Conservation (phyloP, 2,113 vertebrate species). For the Grammomys dolichurus region DNA sequence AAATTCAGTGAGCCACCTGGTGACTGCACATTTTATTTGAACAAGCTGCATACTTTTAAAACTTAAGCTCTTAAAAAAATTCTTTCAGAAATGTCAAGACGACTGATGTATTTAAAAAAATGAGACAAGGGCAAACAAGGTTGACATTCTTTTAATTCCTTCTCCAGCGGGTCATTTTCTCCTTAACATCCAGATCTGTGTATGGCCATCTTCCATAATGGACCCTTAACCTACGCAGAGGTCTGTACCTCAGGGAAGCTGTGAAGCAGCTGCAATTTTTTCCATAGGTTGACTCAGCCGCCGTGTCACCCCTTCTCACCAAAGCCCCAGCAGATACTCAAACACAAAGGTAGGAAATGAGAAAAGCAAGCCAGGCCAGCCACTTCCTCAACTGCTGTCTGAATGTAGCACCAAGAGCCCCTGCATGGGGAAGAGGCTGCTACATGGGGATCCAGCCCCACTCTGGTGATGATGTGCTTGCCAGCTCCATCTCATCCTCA, state of each 20-base stretch:
- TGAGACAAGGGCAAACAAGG: slow-evolving; percentile 83
- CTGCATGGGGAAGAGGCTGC: neutral
- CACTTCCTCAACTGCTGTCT: neutral
- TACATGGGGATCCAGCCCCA: neutral
- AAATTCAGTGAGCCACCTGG: neutral
- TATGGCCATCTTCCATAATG: slow-evolving; percentile 39
- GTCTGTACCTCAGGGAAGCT: neutral
- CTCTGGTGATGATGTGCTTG: too few species aligned
- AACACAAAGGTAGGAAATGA: neutral
- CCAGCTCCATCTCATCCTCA: neutral
- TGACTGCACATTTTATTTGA: slow-evolving; percentile 64
- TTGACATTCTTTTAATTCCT: slow-evolving; percentile 87
- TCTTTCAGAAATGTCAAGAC: slow-evolving; percentile 88
- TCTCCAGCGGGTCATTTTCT: slow-evolving; percentile 76
- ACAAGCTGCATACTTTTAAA: slow-evolving; percentile 80
- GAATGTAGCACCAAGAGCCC: fast-evolving
- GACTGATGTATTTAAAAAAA: slow-evolving; percentile 82
- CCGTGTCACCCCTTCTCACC: neutral
- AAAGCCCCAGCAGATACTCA: neutral
- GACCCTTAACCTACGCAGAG: neutral
- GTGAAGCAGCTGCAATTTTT: neutral
- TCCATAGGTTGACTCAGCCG: neutral
- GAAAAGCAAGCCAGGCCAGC: neutral
- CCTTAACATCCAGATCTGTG: slow-evolving; percentile 68
- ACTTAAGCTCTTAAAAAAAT: slow-evolving; percentile 85